These are phyloP conservation scores for Diploscapter pachys DNA, from an alignment of 1,140 invertebrate species.

Conservation along the genomic window DNA sequence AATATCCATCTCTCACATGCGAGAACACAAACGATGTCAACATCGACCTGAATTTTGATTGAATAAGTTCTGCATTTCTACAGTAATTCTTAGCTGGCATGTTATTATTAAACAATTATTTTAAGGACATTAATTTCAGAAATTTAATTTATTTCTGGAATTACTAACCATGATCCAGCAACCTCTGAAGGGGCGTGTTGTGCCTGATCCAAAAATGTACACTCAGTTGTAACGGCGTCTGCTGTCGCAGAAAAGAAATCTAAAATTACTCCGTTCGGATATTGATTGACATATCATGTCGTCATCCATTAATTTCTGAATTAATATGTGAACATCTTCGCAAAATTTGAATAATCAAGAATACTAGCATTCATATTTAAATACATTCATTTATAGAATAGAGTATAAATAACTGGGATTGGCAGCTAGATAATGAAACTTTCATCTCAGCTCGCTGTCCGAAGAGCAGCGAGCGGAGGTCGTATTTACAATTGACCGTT, in stretches of 20 bases:
- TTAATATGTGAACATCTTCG: no score
- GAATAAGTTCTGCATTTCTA: neutral
- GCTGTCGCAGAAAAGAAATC: slow-evolving; percentile 48
- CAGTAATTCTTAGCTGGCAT: neutral
- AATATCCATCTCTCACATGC: slow-evolving; percentile 31
- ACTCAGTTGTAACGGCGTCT: slow-evolving; percentile 49
- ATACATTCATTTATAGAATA: no score
- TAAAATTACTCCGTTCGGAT: no score
- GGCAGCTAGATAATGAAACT: no score
- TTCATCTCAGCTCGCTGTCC: no score
- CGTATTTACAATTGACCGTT: no score
- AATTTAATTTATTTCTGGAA: neutral
- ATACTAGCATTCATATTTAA: no score
- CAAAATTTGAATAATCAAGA: no score
- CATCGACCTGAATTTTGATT: slow-evolving; percentile 22
- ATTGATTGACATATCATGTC: no score
- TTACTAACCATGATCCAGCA: slow-evolving; percentile 22
- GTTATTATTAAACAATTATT: neutral
- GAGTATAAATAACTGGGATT: no score
- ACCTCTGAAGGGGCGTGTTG: slow-evolving; percentile 38
- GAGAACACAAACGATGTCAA: slow-evolving; percentile 34
- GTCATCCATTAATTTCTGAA: no score
- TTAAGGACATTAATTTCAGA: neutral
- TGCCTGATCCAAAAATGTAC: slow-evolving; percentile 42
- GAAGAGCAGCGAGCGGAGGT: no score